Evolutionary conservation across 2,113 vertebrate species (phyloP).

Genomic region (Mormyrus lacerda): DNA sequence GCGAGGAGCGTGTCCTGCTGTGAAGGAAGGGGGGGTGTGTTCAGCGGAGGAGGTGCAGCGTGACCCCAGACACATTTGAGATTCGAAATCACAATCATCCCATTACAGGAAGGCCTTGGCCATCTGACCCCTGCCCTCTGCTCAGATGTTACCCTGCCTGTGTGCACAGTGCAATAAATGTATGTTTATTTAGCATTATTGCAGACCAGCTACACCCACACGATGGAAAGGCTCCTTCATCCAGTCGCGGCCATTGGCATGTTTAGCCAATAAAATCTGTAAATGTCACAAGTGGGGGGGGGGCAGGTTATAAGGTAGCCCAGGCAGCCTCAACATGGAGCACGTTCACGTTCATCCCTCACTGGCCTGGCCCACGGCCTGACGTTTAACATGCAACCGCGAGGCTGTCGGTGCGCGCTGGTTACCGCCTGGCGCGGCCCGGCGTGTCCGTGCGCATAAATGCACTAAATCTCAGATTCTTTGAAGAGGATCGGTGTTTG

Average conservation of each 20-base stretch:
- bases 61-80: background rate
- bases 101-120: background rate
- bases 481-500: background rate
- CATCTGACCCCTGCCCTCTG: background rate
- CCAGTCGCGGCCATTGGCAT: background rate
- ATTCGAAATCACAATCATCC: background rate
- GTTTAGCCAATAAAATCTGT: constrained; percentile 5
- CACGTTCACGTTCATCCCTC: background rate
- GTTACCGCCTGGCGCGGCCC: background rate
- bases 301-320: background rate
- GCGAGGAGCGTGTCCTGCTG: background rate
- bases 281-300: background rate
- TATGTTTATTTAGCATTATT: constrained; percentile 3
- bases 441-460: background rate
- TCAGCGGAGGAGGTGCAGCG: background rate
- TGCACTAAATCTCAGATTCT: background rate
- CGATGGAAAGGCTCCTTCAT: background rate
- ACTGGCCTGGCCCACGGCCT: background rate
- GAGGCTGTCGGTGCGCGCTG: background rate
- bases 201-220: background rate
- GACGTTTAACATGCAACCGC: background rate
- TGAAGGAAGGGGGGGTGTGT: background rate
- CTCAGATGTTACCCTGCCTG: background rate
- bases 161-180: background rate
- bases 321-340: background rate